Conservation (phyloP, 2,797 vertebrate species). For the Enteromius afrohamiltoni region DNA sequence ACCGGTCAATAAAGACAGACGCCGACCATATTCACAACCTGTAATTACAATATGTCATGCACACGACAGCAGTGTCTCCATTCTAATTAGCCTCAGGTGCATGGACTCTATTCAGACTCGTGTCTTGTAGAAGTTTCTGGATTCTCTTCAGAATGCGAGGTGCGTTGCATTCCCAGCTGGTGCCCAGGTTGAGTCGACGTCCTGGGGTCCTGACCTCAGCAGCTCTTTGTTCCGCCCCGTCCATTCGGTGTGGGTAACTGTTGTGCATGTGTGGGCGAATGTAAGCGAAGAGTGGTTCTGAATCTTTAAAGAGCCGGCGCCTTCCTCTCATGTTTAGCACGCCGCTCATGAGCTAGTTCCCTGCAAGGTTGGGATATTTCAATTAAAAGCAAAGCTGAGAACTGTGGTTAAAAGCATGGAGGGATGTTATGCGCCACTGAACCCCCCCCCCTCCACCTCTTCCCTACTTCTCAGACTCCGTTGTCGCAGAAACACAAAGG, state of each 20-base stretch:
- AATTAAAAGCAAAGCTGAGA: conserved; percentile 68
- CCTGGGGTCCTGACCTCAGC: conserved; percentile 33
- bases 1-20: conserved; percentile 26
- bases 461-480: conserved; percentile 50
- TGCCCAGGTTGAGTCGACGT: conserved; percentile 17
- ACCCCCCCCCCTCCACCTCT: conserved; percentile 42
- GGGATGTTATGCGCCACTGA: conserved; percentile 70
- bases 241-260: conserved; percentile 28
- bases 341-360: conserved; percentile 55
- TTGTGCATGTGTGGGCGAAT: conserved; percentile 32
- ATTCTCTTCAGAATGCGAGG: conserved; percentile 29
- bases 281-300: conserved; percentile 48
- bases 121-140: conserved; percentile 18
- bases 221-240: conserved; percentile 7
- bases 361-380: conserved; percentile 67
- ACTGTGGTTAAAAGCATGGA: conserved; percentile 71
- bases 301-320: conserved; percentile 58
- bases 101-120: conserved; percentile 38
- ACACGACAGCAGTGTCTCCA: conserved; percentile 38
- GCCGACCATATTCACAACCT: conserved; percentile 61
- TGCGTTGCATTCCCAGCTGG: conserved; percentile 4
- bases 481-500: conserved; percentile 80
- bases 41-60: conserved; percentile 55
- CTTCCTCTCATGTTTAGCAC: conserved; percentile 50
- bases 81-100: conserved; percentile 54